Base-by-base conservation (phyloP, 2,797 vertebrate species). In the Mergus octosetaceus region DNA sequence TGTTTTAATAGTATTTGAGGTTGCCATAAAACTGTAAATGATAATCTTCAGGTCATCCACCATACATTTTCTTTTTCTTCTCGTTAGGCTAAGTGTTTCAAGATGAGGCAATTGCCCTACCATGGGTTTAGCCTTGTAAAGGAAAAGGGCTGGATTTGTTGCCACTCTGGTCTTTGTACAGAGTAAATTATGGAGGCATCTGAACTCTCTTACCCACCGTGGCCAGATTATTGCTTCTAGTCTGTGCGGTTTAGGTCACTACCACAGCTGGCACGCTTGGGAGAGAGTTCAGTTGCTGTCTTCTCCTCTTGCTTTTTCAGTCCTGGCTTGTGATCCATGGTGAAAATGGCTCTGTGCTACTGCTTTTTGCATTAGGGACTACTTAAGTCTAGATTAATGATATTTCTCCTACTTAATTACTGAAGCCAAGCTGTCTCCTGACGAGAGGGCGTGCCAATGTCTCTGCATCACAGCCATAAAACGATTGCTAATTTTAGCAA, bases 1-100 rank as follows among this genome's bases (percentile, higher is more conserved):
- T 89, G 87, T 87, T 88, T 95, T 86, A 87, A 80, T 78, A 76
- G 73, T 69, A 89, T 93, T 91, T 92, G 92, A 93, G 88, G 78
- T 86, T 89, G 53, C 74, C 7, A 1, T 81, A 87, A 92, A 93
- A 83, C 85, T 81, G 54, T 65, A 90, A 92, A 75, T 77, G 1
- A 84, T 90, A 91, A 93, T 93, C 74, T 85, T 84, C 75, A 81
- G 90, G 78, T 94, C 74, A 86, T 89, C 92, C 60, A 60, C 62
- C 30, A 62, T 60, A 38, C 36, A 6, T 76, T 89, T 90, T 66
- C 62, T 85, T 89, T 68, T 82, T 81, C 22, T 80, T 85, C 79
- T 88, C 95, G 34, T 65, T 86, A 61, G 36, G 18, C 51, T 78
- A 28, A 81, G 60, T 39, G 39, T 85, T 92, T 93, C 70, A 89